Base-by-base conservation (phyloP, 1,140 invertebrate genomes). In the Papilio machaon region DNA sequence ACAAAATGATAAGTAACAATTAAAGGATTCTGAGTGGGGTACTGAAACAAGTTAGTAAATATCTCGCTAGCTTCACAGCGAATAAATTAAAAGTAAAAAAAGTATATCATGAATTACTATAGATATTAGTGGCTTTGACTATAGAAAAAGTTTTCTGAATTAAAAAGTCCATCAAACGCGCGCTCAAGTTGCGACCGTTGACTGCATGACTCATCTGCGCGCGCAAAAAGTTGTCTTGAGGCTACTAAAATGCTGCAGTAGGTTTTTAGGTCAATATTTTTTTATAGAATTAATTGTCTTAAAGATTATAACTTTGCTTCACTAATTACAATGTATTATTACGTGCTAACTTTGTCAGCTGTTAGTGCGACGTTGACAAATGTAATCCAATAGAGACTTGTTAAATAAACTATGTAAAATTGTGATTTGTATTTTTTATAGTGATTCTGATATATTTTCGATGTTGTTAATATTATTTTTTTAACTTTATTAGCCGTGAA, bases 181-280 rank as follows among this genome's bases (percentile, higher is more conserved):
- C 79, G 80, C 75, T 54, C 70, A 79, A 70, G 79, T 52, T 54
- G 73, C 80, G 88, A 84, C 75, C 89, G 84, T 91, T 91, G 88
- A 89, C 90, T 78, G 82, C 76, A 73, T 87, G 86, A 87, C 46
- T 87, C 86, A 87, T 81, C 79, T 70, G 80, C 67, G n/a, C 67
- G 78, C 77, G 82, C 83, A 85, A 85, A 87, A 84, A 85, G 79
- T 81, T 84, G 86, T 73, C 60, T 52, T 67, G 15, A 80, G 52
- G 79, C 10, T 30, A 19, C 52, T 89, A 89, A 89, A 86, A 90
- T 90, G 85, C 49, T 80, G 85, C 84, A 83, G 6, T 64, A 23
- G 19, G 60, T 67, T 67, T 35, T 67, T 67, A 67, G 64, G 64
- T 67, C 60, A 64, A 23, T 5, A 67, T 67, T 35, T 67, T 23